Conservation (phyloP, 2,797 vertebrate species). For the Platyrinchus mystaceus region DNA sequence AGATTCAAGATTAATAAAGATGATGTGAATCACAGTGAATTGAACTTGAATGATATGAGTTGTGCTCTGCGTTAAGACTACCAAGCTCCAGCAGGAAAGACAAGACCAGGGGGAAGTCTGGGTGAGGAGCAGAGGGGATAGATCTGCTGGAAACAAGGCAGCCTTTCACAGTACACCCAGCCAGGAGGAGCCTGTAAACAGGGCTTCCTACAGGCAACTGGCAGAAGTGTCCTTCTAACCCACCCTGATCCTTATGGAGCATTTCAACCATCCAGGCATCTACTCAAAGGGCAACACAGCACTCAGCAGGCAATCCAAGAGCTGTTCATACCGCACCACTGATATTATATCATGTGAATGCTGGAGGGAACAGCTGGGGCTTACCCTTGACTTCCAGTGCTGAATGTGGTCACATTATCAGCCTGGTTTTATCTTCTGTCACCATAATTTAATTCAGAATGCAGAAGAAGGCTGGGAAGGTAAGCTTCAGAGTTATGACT, state of each 20-base stretch:
- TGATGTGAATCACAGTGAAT: neutral
- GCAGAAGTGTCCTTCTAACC: neutral
- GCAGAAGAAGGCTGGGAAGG: neutral
- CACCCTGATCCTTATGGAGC: neutral
- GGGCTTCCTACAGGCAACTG: neutral
- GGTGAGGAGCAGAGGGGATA: neutral
- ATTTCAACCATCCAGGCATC: neutral
- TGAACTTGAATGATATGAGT: neutral
- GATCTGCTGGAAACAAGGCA: neutral
- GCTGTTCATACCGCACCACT: neutral
- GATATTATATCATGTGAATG: neutral
- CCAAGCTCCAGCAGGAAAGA: neutral
- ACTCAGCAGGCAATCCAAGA: neutral
- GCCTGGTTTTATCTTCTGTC: neutral
- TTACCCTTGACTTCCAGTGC: neutral
- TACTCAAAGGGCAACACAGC: neutral
- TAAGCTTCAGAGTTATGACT: neutral
- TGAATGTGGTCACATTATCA: neutral
- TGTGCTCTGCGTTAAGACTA: neutral
- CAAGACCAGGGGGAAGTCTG: rapidly evolving
- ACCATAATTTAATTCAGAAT: neutral
- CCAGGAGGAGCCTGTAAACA: rapidly evolving
- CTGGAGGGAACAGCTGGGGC: neutral
- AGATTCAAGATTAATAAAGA: constrained; percentile 20
- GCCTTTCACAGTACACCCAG: rapidly evolving